Conservation (phyloP, 2,113 vertebrate genomes). For the Mesembrinibis cayennensis region DNA sequence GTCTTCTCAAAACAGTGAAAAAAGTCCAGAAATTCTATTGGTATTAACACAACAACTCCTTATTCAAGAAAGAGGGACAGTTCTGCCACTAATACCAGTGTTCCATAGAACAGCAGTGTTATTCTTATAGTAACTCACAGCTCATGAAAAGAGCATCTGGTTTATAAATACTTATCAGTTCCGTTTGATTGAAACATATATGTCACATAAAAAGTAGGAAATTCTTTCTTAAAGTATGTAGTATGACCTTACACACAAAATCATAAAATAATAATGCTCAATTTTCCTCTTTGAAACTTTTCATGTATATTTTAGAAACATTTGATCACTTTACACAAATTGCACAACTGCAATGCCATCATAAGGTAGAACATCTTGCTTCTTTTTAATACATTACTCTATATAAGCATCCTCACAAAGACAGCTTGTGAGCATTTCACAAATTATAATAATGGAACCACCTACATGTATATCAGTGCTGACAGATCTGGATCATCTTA, state of each 20-base stretch:
- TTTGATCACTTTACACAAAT: constrained; percentile 66
- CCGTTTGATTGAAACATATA: constrained; percentile 48
- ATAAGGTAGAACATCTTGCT: constrained; percentile 70
- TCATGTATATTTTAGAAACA: constrained; percentile 57
- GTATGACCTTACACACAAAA: constrained; percentile 23
- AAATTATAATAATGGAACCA: constrained; percentile 76
- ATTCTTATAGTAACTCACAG: constrained; percentile 64
- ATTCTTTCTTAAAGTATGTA: constrained; percentile 17
- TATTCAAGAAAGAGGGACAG: background rate
- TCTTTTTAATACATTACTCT: constrained; percentile 72
- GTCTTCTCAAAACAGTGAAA: constrained; percentile 21
- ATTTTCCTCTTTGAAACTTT: background rate
- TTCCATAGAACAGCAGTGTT: constrained; percentile 16
- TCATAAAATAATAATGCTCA: background rate
- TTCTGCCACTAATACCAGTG: constrained; percentile 20
- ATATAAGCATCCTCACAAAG: constrained; percentile 70
- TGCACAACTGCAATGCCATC: constrained; percentile 65
- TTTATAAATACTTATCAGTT: constrained; percentile 64
- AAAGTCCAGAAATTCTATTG: constrained; percentile 13
- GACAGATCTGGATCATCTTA: constrained; percentile 76
- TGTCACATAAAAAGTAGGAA: constrained; percentile 4
- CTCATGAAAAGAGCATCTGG: constrained; percentile 64
- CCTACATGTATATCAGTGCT: constrained; percentile 71
- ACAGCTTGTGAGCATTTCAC: constrained; percentile 74
- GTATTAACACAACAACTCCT: constrained; percentile 7